phyloP scores from a whole-genome alignment of 1,140 invertebrate genomes.

The Galendromus occidentalis region DNA sequence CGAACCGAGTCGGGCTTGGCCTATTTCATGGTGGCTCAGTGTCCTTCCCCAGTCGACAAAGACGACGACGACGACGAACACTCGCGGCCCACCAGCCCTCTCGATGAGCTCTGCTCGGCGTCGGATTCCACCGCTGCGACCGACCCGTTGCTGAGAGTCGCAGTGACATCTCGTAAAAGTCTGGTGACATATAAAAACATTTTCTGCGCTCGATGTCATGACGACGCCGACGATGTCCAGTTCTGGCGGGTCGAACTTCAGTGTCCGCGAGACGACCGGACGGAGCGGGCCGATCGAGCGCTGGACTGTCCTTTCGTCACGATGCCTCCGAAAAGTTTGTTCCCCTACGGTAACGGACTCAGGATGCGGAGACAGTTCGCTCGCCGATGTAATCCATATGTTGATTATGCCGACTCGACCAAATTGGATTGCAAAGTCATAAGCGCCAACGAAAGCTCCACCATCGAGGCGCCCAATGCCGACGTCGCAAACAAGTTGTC shows the following conservation, averaged over 20 bases:
- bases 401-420: not conserved
- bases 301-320: not conserved
- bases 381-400: not conserved
- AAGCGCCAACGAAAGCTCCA: not conserved
- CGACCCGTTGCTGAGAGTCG: not conserved
- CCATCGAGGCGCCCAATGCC: not conserved
- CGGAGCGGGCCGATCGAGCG: not conserved
- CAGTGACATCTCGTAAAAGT: not conserved
- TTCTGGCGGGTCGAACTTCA: not conserved
- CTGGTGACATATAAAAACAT: not conserved
- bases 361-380: not conserved
- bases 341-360: no score
- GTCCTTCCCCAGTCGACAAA: not conserved
- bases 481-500: not conserved
- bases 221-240: not conserved
- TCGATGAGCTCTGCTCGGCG: not conserved
- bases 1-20: not conserved
- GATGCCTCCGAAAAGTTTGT: not conserved
- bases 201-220: slow-evolving; percentile 4
- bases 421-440: not conserved
- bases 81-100: not conserved
- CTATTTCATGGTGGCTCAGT: not conserved
- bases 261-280: not conserved
- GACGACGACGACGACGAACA: not conserved
- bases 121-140: not conserved